These are phyloP conservation scores for Hemicentrotus pulcherrimus DNA, from an alignment of 35 echinoderm and acorn worm species.

Conservation along the genomic window DNA sequence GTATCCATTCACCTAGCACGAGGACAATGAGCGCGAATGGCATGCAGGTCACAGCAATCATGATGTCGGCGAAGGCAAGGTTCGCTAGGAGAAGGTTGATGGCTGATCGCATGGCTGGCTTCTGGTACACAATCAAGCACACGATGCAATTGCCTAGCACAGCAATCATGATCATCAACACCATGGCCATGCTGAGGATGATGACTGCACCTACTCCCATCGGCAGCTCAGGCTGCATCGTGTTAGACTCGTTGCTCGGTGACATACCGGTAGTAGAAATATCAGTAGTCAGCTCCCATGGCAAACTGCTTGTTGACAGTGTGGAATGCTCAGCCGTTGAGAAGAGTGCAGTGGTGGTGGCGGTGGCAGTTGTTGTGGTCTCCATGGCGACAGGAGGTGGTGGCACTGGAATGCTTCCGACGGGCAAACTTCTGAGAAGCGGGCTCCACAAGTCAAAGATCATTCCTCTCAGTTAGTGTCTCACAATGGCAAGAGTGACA, in stretches of 20 bases:
- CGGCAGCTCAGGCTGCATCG: background rate
- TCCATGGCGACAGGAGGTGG: background rate
- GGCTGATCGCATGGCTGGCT: constrained; percentile 97
- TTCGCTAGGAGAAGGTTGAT: constrained; percentile 99
- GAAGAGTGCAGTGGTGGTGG: background rate
- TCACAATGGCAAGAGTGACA: background rate
- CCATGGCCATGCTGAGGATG: constrained; percentile 64
- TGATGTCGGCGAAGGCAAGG: constrained; percentile 96
- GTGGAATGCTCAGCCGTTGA: background rate
- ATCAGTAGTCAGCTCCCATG: background rate
- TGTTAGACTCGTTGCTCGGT: background rate
- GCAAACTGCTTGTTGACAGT: background rate
- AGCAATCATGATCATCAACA: constrained; percentile 88
- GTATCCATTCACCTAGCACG: constrained; percentile 60
- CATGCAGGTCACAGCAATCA: constrained; percentile 86
- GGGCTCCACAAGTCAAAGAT: background rate
- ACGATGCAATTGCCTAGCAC: constrained; percentile 94
- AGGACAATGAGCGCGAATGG: constrained; percentile 84
- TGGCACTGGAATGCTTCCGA: background rate
- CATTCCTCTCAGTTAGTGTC: background rate
- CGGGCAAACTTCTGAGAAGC: background rate
- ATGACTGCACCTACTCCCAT: constrained; percentile 58
- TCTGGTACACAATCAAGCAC: constrained; percentile 97
- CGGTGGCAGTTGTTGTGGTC: background rate
- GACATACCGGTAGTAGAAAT: background rate